Base-by-base conservation (phyloP, 2,797 vertebrate species). In the Sebastes jordani region DNA sequence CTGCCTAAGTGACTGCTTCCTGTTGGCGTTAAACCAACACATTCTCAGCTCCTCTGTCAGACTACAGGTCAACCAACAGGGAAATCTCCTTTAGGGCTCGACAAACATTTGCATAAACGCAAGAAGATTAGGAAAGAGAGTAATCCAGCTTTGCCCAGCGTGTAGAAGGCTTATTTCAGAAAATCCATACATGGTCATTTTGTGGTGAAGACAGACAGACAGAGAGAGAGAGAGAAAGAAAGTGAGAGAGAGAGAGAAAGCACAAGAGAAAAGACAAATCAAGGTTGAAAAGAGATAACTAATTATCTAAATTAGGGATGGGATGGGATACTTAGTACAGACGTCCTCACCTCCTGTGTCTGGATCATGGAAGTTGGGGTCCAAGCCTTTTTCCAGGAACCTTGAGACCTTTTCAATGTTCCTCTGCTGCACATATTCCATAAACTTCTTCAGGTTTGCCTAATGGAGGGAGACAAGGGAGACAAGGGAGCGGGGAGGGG, bases 361-460 rank as follows among this genome's bases (percentile, higher is more conserved):
- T n/a, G 97, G 96, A 82, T 99, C 98, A 29, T 99, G 98, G 83
- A 99, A 99, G 91, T 99, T 99, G 83, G 98, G 98, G 93, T 99
- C 98, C 92, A 99, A 95, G 88, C 98, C 98, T 95, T 97, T 98
- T 88, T 99, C 98, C 93, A 99, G 93, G 88, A 99, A 95, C 82
- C 97, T 95, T 89, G 97, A 97, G 86, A 98, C 96, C 88, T 99
- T 99, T 84, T 99, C 98, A 6, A 87, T 93, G 54, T 96, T 97
- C 74, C 96, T 96, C 81, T 96, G 95, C 93, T 99, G 98, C 87
- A 98, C 89, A 58, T 97, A 97, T 85, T 99, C 98, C 98, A 99
- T 98, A 84, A 99, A 99, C 94, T 98, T 99, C 95, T 98, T 99
- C 91, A 99, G 94, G 87, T 99, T 99, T 30, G 97, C 98, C 98